These are phyloP conservation scores for Spicauda simplicius DNA, from an alignment of 2,888 invertebrate species.

Conservation along the genomic window DNA sequence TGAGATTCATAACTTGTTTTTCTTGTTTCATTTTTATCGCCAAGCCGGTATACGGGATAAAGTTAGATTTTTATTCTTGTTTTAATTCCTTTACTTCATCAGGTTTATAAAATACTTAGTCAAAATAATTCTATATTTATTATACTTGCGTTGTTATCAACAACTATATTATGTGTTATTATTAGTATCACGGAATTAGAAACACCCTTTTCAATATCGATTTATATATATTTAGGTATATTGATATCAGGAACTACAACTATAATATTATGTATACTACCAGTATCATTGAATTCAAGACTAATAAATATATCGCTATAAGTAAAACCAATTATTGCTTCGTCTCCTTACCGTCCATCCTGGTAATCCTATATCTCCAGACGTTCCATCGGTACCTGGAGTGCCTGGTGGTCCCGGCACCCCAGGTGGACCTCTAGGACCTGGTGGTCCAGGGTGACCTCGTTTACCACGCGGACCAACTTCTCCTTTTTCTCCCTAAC, in stretches of 20 bases:
- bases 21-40: constrained; percentile 24
- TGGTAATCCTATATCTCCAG: constrained; percentile 91
- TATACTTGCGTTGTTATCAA: too few relatives aligned
- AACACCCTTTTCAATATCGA: too few relatives aligned
- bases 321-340: too few relatives aligned
- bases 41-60: background rate
- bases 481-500: constrained; percentile 78
- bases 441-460: constrained; percentile 92
- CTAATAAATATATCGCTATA: too few relatives aligned
- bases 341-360: constrained; percentile 88
- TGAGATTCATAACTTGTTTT: constrained; percentile 27
- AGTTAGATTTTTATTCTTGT: constrained; percentile 9
- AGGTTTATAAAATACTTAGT: too few relatives aligned
- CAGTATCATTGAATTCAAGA: too few relatives aligned
- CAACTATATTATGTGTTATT: too few relatives aligned
- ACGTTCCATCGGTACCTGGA: constrained; percentile 87
- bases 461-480: constrained; percentile 78
- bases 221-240: too few relatives aligned
- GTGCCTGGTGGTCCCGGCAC: constrained; percentile 89
- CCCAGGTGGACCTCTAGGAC: constrained; percentile 90
- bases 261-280: too few relatives aligned
- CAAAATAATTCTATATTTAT: too few relatives aligned
- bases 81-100: constrained; percentile 12
- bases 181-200: too few relatives aligned
- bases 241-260: too few relatives aligned